Evolutionary conservation across 2,113 vertebrate species (phyloP).

Genomic region (Theropithecus gelada): DNA sequence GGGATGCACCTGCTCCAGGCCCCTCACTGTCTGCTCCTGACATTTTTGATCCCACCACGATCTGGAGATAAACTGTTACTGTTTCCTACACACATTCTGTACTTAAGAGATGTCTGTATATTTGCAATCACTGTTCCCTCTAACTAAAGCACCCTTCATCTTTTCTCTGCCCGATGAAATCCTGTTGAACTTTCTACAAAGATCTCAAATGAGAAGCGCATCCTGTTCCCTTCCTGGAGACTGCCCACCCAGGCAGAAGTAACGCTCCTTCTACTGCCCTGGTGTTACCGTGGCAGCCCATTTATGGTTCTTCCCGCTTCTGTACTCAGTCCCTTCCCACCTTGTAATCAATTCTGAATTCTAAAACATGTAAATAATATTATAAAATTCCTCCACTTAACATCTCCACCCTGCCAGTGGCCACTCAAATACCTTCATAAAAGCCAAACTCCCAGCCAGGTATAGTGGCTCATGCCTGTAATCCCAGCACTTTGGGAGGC

Average conservation of each 20-base stretch:
- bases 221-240: background rate
- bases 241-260: fast-evolving
- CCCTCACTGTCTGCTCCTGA: background rate
- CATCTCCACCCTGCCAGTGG: background rate
- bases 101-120: background rate
- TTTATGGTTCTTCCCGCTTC: background rate
- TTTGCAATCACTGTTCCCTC: background rate
- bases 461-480: too few relatives aligned
- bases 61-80: background rate
- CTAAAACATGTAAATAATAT: background rate
- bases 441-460: too few relatives aligned
- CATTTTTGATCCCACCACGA: background rate
- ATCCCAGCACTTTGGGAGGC: too few relatives aligned
- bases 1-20: background rate
- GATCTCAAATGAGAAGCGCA: background rate
- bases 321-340: fast-evolving
- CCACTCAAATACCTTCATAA: background rate
- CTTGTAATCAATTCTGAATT: background rate
- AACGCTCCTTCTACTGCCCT: background rate
- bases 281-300: fast-evolving
- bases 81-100: background rate
- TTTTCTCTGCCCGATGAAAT: background rate
- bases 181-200: background rate
- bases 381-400: background rate
- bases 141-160: background rate